Evolutionary conservation across 35 echinoderm and acorn worm species (phyloP), one percentile per base, ranked within the genome.

Genomic region (Stichopus chloronotus): DNA sequence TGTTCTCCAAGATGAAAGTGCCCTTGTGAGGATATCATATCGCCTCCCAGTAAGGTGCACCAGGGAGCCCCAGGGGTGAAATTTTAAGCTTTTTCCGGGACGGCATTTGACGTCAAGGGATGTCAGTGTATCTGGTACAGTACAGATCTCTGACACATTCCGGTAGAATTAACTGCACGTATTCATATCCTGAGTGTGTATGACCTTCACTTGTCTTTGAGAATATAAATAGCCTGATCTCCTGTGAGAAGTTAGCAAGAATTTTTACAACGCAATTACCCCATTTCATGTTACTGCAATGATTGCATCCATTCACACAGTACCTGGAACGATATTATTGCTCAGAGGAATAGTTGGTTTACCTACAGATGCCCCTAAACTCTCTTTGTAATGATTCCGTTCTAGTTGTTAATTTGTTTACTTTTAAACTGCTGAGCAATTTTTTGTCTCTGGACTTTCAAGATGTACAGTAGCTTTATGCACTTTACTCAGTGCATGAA

Each of bases 191-290:
- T 79, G 77, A 79, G 14, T 79, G 22, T 79, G 77, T 23, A 22
- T 83, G 80, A 83, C 80, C 80, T 83, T 53, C 80, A 83, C 80
- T 20, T 83, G 80, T 20, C 80, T 83, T 83, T 83, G 25, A 83
- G 80, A 43, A 11, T 83, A 83, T 43, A 17, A 83, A 83, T 83
- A 83, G 80, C 21, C 23, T 25, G 8, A 5, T 12, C 55, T 53
- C 55, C 12, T 4, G 12, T 53, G 0, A 21, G 14, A 83, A 14
- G 19, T 65, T 11, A 65, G 19, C 61, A 19, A 65, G 61, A 19
- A 19, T 11, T 65, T 19, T 65, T 19, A 19, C 61, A 19, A 8
- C 11, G 61, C 61, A 65, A 65, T 65, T 65, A 65, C 11, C 61
- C 61, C 61, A 65, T 65, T 65, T 65, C 9, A 3, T 43, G 30